phyloP scores from a whole-genome alignment of 2,113 vertebrate genomes.

The Paraplagusia blochii region DNA sequence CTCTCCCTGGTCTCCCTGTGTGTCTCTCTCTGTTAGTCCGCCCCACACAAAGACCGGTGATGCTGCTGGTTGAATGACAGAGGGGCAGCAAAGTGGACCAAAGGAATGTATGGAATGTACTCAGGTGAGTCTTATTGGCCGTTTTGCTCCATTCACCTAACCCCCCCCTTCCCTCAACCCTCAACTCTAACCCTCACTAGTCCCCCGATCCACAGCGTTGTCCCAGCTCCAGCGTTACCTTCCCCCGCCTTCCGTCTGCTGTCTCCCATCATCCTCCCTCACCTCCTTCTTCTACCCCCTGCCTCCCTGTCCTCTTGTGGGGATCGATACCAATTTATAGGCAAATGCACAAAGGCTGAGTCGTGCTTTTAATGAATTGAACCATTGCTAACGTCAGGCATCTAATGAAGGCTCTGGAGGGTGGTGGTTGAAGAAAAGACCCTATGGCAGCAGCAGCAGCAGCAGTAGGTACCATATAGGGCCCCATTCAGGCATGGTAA shows the following conservation, averaged over 20 bases:
- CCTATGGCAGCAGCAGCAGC: slow-evolving; percentile 44
- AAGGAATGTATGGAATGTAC: slow-evolving; percentile 6
- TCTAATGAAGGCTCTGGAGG: slow-evolving; percentile 77
- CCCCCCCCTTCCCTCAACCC: slow-evolving; percentile 31
- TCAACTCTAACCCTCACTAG: slow-evolving; percentile 28
- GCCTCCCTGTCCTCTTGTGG: slow-evolving; percentile 20
- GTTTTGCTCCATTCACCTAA: slow-evolving; percentile 72
- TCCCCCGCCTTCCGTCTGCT: slow-evolving; percentile 8
- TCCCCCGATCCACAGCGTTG: slow-evolving; percentile 25
- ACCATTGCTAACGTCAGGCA: slow-evolving; percentile 71
- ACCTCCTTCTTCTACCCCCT: not conserved
- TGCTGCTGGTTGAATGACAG: slow-evolving; percentile 49
- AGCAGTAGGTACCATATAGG: slow-evolving; percentile 20
- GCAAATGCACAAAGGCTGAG: slow-evolving; percentile 79
- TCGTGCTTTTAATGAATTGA: slow-evolving; percentile 81
- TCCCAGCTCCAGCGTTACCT: not conserved
- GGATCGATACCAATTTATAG: slow-evolving; percentile 85
- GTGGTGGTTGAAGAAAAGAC: slow-evolving; percentile 80
- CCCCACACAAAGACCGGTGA: slow-evolving; percentile 41
- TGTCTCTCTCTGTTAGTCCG: slow-evolving; percentile 66
- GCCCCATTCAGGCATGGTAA: too few relatives aligned
- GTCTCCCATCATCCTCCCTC: slow-evolving; percentile 1
- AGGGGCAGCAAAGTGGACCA: slow-evolving; percentile 10
- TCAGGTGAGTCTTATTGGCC: slow-evolving; percentile 5
- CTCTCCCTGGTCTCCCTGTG: slow-evolving; percentile 27